phyloP scores from a whole-genome alignment of 2,797 vertebrate species.

The Novumbra hubbsi region DNA sequence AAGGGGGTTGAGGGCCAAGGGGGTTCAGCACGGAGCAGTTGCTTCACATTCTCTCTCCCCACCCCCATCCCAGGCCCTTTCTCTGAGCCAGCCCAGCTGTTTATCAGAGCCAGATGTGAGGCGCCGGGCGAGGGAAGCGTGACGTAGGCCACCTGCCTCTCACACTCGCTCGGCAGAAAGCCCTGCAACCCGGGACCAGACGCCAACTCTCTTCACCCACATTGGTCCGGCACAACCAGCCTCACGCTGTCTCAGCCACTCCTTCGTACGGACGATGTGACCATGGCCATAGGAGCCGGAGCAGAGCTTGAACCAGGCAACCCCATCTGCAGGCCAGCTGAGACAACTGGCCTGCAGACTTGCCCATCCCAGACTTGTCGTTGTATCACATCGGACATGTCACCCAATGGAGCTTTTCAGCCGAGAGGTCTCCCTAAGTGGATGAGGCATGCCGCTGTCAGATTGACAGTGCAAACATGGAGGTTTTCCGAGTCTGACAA shows the following conservation, averaged over 20 bases:
- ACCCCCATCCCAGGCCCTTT: constrained; percentile 12
- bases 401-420: not conserved
- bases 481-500: not conserved
- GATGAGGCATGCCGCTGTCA: not conserved
- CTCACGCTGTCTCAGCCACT: not conserved
- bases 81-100: constrained; percentile 49
- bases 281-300: not conserved
- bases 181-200: constrained; percentile 14
- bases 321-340: not conserved
- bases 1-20: not conserved
- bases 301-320: not conserved
- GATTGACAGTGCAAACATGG: not conserved
- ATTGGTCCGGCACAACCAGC: not conserved
- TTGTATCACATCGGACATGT: not conserved
- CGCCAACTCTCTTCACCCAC: not conserved
- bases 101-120: constrained; percentile 59
- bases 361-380: no score
- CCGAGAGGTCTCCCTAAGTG: not conserved
- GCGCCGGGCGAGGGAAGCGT: constrained; percentile 42
- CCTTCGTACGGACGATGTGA: not conserved
- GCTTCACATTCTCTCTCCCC: constrained; percentile 33
- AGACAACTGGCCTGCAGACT: no score
- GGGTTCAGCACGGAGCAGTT: constrained; percentile 27
- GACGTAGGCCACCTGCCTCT: constrained; percentile 52
- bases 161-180: constrained; percentile 22